Base-by-base conservation (phyloP, 2,888 invertebrate genomes). In the Sinopyrophorus schimmeli region DNA sequence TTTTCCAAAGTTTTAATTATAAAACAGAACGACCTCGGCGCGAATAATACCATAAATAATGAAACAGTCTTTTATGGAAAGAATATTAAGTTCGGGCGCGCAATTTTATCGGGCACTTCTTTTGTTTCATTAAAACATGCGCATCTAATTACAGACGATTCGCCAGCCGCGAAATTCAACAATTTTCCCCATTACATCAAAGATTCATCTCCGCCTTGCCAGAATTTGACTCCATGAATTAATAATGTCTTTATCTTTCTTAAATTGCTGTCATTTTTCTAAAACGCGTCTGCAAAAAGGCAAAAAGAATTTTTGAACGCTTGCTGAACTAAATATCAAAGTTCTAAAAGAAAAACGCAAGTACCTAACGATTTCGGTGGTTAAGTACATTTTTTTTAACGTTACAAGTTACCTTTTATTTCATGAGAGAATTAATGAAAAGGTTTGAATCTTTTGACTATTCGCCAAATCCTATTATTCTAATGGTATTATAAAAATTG, bases 111-210 rank as follows among this genome's bases (percentile, higher is more conserved):
- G 37, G 43, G 34, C 40, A 46, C 44, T 50, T 51, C 51, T 54
- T 54, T 51, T 50, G 50, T 50, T 46, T 50, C 51, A 54, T 54
- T 54, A 54, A 54, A 54, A 51, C 51, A 54, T 47, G 51, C 54
- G 54, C 54, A 54, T 54, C 54, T 54, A 54, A 54, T 54, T 54
- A 54, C 50, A 16, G n/a, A 21, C 37, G 34, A 49, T 43, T 43
- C 38, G 11, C 39, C 43, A 43, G 27, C 49, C 49, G 38, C 49
- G 28, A 50, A 46, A 50, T 41, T 54, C 41, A 17, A 39, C 41
- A 49, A 46, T 54, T 49, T 44, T 54, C 46, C 32, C 47, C 47
- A 41, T 50, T 50, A 50, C 42, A 39, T 50, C 34, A 42, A 54
- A 54, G 54, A 54, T 54, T 54, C 54, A 54, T 50, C 41, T 54